Evolutionary conservation across 2,113 vertebrate species (phyloP).

Genomic region (Callipepla squamata): DNA sequence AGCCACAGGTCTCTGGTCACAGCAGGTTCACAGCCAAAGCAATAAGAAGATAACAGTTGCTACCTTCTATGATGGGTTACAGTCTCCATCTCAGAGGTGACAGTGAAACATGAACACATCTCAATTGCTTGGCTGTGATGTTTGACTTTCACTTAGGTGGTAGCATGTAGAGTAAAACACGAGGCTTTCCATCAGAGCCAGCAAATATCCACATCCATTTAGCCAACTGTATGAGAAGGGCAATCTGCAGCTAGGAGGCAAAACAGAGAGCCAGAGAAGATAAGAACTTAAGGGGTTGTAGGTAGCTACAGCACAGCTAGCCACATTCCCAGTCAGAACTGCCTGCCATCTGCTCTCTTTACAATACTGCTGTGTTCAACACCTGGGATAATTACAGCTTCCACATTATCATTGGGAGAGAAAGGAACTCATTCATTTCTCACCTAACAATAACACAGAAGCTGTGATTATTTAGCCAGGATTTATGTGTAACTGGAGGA

Average conservation of each 20-base stretch:
- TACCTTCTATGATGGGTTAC: neutral
- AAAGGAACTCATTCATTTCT: neutral
- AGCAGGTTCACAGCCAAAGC: neutral
- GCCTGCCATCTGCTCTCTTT: conserved; percentile 48
- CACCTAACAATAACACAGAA: no score
- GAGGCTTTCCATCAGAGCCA: neutral
- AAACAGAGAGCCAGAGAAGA: conserved; percentile 1
- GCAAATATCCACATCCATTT: neutral
- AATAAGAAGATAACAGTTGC: neutral
- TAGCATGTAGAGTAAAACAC: neutral
- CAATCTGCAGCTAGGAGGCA: neutral
- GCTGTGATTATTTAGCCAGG: neutral
- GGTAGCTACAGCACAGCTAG: conserved; percentile 11
- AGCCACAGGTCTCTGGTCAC: neutral
- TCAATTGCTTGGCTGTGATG: neutral
- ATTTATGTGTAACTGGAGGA: neutral
- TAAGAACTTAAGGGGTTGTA: conserved; percentile 36
- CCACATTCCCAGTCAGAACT: neutral
- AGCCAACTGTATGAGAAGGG: neutral
- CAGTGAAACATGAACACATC: neutral
- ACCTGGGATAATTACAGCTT: conserved; percentile 30
- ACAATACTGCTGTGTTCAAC: conserved; percentile 1
- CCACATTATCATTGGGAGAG: neutral
- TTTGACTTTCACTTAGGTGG: neutral
- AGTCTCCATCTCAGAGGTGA: neutral